phyloP scores from a whole-genome alignment of 1,140 invertebrate species.

The Coenobita brevimanus region DNA sequence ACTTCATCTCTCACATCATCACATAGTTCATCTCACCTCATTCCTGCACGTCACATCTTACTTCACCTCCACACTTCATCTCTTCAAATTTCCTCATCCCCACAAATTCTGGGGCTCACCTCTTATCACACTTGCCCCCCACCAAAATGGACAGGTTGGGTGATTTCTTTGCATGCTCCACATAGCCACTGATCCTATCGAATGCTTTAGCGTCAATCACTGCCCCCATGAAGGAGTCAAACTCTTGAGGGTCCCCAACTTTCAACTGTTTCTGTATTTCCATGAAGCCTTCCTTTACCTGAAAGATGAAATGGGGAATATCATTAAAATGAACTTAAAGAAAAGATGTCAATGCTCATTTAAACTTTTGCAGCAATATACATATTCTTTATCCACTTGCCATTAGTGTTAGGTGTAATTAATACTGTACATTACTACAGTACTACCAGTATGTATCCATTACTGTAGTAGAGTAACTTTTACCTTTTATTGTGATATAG shows the following conservation, averaged over 20 bases:
- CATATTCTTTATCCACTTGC: too few species aligned
- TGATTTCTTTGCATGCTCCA: slow-evolving; percentile 90
- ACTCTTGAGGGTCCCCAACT: slow-evolving; percentile 90
- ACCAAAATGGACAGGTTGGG: slow-evolving; percentile 86
- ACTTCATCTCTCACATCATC: background rate
- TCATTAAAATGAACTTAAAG: too few species aligned
- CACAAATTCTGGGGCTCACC: slow-evolving; percentile 73
- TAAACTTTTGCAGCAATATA: too few species aligned
- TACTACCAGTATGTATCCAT: too few species aligned
- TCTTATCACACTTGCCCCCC: slow-evolving; percentile 92
- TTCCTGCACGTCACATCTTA: too few species aligned
- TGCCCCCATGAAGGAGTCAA: slow-evolving; percentile 89
- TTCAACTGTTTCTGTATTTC: slow-evolving; percentile 82
- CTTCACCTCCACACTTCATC: too few species aligned
- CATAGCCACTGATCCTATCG: slow-evolving; percentile 90
- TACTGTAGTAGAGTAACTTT: too few species aligned
- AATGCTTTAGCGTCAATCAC: slow-evolving; percentile 98
- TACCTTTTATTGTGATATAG: too few species aligned
- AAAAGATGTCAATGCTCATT: too few species aligned
- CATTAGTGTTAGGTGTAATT: too few species aligned
- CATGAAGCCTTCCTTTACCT: slow-evolving; percentile 84
- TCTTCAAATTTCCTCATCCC: background rate
- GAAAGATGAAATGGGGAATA: slow-evolving; percentile 21
- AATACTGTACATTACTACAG: too few species aligned
- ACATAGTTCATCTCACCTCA: background rate